Percentiles rank a stretch among this genome's conserved stretches.
Conservation (phyloP, 2,113 vertebrate species). For the Onychorhynchus coronatus region DNA sequence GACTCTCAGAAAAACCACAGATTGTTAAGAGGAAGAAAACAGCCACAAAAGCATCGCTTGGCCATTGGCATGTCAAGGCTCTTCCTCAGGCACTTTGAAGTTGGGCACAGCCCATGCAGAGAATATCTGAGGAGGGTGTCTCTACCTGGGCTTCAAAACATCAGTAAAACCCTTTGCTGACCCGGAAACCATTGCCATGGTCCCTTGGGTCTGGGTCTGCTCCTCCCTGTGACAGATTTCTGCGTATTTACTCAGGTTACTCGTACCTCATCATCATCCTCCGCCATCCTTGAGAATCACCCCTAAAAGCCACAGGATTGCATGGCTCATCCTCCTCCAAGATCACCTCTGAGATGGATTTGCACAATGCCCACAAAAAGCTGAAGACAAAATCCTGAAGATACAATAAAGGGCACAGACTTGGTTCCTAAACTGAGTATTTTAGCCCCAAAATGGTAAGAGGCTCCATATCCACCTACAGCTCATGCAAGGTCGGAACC, state of each 20-base stretch:
- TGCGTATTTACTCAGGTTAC: neutral
- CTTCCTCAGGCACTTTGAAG: neutral
- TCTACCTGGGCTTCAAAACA: neutral
- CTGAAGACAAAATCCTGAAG: neutral
- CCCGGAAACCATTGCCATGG: neutral
- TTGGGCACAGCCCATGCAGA: neutral
- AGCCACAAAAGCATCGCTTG: neutral
- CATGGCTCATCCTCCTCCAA: fast-evolving
- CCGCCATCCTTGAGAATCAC: neutral
- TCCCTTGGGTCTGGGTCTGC: neutral
- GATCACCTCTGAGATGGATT: neutral
- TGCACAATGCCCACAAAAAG: neutral
- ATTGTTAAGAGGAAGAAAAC: neutral
- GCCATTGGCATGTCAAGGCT: neutral
- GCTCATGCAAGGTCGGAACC: neutral
- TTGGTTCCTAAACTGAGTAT: neutral
- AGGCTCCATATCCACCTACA: neutral
- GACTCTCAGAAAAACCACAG: neutral
- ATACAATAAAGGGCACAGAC: neutral
- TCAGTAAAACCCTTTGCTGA: neutral
- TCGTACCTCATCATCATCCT: neutral
- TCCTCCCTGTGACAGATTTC: neutral
- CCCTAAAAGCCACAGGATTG: neutral
- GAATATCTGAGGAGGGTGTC: neutral
- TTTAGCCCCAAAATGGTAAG: neutral